phyloP scores from a whole-genome alignment of 1,140 invertebrate species.

The Bactericera cockerelli region DNA sequence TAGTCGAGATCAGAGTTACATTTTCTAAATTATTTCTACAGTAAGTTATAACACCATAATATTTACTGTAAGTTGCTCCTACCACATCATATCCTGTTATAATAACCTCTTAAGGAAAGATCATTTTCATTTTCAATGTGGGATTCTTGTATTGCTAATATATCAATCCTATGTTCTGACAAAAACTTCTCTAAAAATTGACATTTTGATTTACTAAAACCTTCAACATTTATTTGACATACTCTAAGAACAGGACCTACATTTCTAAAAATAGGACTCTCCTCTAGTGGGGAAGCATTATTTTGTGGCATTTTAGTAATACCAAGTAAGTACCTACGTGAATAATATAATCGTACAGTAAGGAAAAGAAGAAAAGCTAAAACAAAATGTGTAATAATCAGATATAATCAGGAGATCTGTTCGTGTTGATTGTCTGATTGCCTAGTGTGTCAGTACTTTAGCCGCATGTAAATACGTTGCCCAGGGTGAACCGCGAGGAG shows the following conservation, averaged over 20 bases:
- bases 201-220: constrained; percentile 3
- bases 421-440: too few species aligned
- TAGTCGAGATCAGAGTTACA: constrained; percentile 24
- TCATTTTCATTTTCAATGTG: constrained; percentile 6
- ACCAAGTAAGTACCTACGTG: too few species aligned
- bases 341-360: too few species aligned
- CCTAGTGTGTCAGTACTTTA: too few species aligned
- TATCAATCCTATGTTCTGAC: not conserved
- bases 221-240: constrained; percentile 9
- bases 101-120: not conserved
- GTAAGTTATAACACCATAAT: constrained; percentile 6
- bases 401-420: too few species aligned
- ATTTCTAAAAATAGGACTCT: too few species aligned
- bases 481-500: too few species aligned
- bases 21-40: constrained; percentile 12
- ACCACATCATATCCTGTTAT: constrained; percentile 4
- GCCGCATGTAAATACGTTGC: too few species aligned
- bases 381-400: too few species aligned
- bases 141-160: constrained; percentile 10
- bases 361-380: too few species aligned
- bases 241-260: not conserved
- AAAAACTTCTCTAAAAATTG: not conserved
- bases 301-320: too few species aligned
- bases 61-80: constrained; percentile 6
- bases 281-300: too few species aligned